These are phyloP conservation scores for Scelioninae gen. 2 DNA, from an alignment of 2,888 invertebrate species.

Conservation along the genomic window DNA sequence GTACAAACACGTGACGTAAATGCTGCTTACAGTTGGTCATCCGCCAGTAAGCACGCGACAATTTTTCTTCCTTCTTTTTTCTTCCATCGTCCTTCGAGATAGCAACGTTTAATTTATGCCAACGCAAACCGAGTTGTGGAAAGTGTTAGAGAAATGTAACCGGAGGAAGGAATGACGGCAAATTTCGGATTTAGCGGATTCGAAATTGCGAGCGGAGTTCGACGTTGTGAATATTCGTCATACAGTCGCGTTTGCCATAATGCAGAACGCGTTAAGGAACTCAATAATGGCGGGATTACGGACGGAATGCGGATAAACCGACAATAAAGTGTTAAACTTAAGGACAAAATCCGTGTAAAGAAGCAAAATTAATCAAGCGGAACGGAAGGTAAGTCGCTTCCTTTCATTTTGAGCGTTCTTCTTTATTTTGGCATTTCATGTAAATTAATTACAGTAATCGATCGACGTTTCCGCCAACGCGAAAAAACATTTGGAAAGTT, in stretches of 20 bases:
- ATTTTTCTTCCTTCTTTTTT: too few species aligned
- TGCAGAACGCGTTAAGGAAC: constrained; percentile 15
- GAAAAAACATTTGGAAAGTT: neutral
- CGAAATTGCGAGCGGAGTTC: constrained; percentile 27
- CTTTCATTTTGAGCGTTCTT: too few species aligned
- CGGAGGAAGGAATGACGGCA: neutral
- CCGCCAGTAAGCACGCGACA: too few species aligned
- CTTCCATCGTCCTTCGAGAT: too few species aligned
- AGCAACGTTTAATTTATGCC: neutral
- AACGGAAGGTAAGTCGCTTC: neutral
- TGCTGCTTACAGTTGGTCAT: too few species aligned
- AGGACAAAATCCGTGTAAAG: constrained; percentile 4
- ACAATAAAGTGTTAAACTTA: constrained; percentile 35
- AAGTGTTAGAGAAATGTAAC: neutral
- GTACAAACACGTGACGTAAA: too few species aligned
- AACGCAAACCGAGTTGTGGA: neutral
- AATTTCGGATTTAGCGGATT: too few species aligned
- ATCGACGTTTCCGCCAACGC: constrained; percentile 1
- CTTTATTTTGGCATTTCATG: too few species aligned
- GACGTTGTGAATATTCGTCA: constrained; percentile 14
- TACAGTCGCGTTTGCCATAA: constrained; percentile 26
- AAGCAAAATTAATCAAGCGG: constrained; percentile 24
- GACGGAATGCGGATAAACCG: constrained; percentile 11
- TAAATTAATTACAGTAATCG: constrained; percentile 1
- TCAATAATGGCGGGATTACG: constrained; percentile 16